Evolutionary conservation across 2,888 invertebrate species (phyloP).

Genomic region (Augochlorella aurata): DNA sequence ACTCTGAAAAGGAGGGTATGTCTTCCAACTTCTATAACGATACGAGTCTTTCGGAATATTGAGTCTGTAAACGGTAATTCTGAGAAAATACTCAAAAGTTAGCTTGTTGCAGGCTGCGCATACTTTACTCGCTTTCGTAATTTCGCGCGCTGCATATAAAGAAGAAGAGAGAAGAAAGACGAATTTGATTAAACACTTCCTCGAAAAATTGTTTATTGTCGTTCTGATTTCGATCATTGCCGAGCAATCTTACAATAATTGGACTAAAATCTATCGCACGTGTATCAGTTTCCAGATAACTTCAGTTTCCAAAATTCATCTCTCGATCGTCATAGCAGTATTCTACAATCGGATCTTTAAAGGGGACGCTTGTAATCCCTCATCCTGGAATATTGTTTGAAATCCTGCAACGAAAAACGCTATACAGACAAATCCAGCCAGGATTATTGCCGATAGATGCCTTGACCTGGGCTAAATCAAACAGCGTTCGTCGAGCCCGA

Average conservation of each 20-base stretch:
- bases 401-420: constrained; percentile 70
- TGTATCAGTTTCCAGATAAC: not conserved
- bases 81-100: no score
- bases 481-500: not conserved
- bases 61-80: no score
- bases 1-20: no score
- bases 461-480: not conserved
- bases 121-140: no score
- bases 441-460: not conserved
- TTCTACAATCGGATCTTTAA: constrained; percentile 70
- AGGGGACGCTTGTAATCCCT: constrained; percentile 65
- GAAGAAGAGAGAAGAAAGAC: no score
- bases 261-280: not conserved
- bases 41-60: no score
- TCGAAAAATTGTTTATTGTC: not conserved
- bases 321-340: not conserved
- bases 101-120: no score
- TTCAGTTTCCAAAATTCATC: no score
- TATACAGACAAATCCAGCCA: not conserved
- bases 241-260: not conserved
- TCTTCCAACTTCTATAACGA: no score
- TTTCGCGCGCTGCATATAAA: no score
- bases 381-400: constrained; percentile 71
- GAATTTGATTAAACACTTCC: not conserved
- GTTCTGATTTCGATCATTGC: not conserved